phyloP scores from a whole-genome alignment of 1,140 invertebrate genomes.

The Daktulosphaira vitifoliae region DNA sequence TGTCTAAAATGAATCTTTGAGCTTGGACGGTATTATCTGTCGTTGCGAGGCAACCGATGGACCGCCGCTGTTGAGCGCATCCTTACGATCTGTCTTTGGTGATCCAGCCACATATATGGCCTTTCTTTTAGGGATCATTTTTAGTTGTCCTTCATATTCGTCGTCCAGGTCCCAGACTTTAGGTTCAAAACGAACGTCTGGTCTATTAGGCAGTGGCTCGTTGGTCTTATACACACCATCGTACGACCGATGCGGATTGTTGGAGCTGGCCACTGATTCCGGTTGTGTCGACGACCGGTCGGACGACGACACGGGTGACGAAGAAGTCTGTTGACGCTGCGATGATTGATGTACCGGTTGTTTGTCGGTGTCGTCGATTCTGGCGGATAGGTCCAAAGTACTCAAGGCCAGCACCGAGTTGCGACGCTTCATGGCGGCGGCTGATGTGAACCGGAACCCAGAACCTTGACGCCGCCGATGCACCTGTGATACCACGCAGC shows the following conservation, averaged over 20 bases:
- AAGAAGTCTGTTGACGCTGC: constrained; percentile 8
- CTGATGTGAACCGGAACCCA: constrained; percentile 19
- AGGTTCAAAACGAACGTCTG: constrained; percentile 57
- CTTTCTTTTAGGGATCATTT: constrained; percentile 2
- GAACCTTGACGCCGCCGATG: constrained; percentile 40
- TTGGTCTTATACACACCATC: constrained; percentile 71
- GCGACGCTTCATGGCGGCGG: constrained; percentile 22
- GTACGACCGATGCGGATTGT: constrained; percentile 45
- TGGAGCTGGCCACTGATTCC: constrained; percentile 13
- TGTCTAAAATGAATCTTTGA: constrained; percentile 23
- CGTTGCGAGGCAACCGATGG: not conserved
- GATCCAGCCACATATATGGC: constrained; percentile 14
- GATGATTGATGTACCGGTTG: not conserved
- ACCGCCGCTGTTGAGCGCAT: not conserved
- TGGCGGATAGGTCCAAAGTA: constrained; percentile 15
- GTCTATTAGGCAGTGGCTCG: constrained; percentile 66
- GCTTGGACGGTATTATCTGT: constrained; percentile 19
- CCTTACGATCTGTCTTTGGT: not conserved
- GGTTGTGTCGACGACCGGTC: not conserved
- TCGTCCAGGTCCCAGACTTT: constrained; percentile 68
- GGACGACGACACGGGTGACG: not conserved
- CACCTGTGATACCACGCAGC: constrained; percentile 59
- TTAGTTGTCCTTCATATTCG: constrained; percentile 42
- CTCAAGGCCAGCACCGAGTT: constrained; percentile 28
- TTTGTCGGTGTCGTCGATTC: not conserved